phyloP scores from a whole-genome alignment of 2,888 invertebrate species.

The Homarus gammarus region DNA sequence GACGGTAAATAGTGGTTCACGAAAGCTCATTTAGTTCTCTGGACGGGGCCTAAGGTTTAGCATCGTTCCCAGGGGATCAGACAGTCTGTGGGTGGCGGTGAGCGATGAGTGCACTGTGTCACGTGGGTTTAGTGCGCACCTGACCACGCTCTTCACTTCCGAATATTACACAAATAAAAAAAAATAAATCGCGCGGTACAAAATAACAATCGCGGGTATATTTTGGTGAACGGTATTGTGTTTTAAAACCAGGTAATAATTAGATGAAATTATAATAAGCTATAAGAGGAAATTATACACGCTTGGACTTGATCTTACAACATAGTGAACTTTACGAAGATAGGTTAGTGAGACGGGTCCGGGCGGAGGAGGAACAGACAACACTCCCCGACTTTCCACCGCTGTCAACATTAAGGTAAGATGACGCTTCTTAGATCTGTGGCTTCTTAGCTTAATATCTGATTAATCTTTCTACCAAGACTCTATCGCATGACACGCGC shows the following conservation, averaged over 20 bases:
- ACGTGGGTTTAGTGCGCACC: slow-evolving; percentile 37
- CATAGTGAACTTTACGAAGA: not conserved
- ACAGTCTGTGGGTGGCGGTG: slow-evolving; percentile 50
- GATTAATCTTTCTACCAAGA: no score
- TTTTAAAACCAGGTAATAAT: not conserved
- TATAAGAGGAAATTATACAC: not conserved
- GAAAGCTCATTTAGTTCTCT: slow-evolving; percentile 53
- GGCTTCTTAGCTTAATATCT: no score
- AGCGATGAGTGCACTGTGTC: slow-evolving; percentile 34
- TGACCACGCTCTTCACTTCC: not conserved
- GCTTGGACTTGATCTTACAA: not conserved
- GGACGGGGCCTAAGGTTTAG: slow-evolving; percentile 57
- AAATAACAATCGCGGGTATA: not conserved
- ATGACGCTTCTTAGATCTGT: not conserved
- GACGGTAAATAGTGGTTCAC: slow-evolving; percentile 56
- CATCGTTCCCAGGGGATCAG: slow-evolving; percentile 40
- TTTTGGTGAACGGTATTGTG: slow-evolving; percentile 34
- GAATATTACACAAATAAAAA: slow-evolving; percentile 9
- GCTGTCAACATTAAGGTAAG: slow-evolving; percentile 1
- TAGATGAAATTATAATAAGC: no score
- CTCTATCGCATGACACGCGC: no score
- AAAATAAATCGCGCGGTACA: not conserved
- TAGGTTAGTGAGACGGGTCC: not conserved
- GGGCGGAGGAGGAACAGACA: not conserved
- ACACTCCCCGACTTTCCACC: not conserved